These are phyloP conservation scores for Hipposideros armiger DNA, from an alignment of 2,113 vertebrate genomes.

Conservation along the genomic window DNA sequence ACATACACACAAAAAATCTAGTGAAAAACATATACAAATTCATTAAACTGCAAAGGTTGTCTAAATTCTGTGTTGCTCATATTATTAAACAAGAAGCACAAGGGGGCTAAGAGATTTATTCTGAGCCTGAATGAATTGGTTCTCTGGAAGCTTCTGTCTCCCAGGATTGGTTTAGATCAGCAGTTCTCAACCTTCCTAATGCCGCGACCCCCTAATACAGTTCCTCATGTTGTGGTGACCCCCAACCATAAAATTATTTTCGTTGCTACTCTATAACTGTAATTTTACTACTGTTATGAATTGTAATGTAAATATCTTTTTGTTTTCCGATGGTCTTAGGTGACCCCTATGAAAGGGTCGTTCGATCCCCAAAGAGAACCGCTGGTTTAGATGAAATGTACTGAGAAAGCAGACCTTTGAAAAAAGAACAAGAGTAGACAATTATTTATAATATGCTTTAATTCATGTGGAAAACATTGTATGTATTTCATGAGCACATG, in stretches of 20 bases:
- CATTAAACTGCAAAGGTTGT: background rate
- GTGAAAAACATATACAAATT: background rate
- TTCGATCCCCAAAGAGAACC: too few relatives aligned
- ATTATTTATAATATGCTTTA: accelerated
- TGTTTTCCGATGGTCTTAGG: too few relatives aligned
- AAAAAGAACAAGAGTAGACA: background rate
- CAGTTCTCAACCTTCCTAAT: too few relatives aligned
- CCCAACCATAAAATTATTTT: too few relatives aligned
- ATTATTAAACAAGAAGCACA: background rate
- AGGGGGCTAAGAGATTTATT: background rate
- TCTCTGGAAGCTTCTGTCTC: background rate
- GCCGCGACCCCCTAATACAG: too few relatives aligned
- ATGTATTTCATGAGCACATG: background rate
- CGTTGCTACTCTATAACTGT: too few relatives aligned
- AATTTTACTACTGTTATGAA: too few relatives aligned
- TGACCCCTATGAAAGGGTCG: too few relatives aligned
- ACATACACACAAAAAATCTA: background rate
- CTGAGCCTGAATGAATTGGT: background rate
- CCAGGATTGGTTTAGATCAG: background rate
- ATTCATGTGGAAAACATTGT: accelerated
- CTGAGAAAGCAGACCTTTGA: background rate
- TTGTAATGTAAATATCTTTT: too few relatives aligned
- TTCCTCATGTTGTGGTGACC: too few relatives aligned
- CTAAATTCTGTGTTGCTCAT: background rate
- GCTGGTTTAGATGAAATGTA: background rate